phyloP scores from a whole-genome alignment of 2,113 vertebrate species.

The Lota lota region DNA sequence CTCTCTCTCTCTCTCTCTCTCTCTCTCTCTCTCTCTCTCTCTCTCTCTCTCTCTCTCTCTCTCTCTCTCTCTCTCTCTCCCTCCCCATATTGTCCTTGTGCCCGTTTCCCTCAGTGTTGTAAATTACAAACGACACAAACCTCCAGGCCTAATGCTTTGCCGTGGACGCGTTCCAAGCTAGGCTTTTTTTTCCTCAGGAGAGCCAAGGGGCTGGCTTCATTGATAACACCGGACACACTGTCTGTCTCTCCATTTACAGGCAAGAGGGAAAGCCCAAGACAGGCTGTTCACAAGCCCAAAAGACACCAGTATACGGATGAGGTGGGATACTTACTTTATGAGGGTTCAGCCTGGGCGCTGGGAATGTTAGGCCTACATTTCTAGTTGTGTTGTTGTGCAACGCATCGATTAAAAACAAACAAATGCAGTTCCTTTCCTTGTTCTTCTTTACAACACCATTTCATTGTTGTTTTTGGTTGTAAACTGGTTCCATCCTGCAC shows the following conservation, averaged over 20 bases:
- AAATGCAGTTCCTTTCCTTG: no score
- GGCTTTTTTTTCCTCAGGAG: slow-evolving; percentile 50
- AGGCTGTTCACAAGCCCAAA: slow-evolving; percentile 64
- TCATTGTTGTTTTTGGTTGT: no score
- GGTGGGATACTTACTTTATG: slow-evolving; percentile 46
- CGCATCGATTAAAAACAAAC: slow-evolving; percentile 17
- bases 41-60: slow-evolving; percentile 34
- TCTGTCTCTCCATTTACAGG: slow-evolving; percentile 66
- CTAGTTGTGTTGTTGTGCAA: slow-evolving; percentile 16
- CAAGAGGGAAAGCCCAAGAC: slow-evolving; percentile 67
- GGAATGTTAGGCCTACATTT: background rate
- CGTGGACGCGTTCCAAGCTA: slow-evolving; percentile 76
- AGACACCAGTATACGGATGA: slow-evolving; percentile 62
- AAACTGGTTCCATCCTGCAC: no score
- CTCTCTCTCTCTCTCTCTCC: slow-evolving; percentile 19
- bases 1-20: slow-evolving; percentile 45
- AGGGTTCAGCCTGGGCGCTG: slow-evolving; percentile 18
- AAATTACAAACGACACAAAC: slow-evolving; percentile 82
- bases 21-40: slow-evolving; percentile 28
- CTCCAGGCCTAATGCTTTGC: slow-evolving; percentile 77
- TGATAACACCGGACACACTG: slow-evolving; percentile 77
- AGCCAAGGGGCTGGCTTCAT: slow-evolving; percentile 75
- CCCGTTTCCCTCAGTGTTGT: slow-evolving; percentile 79
- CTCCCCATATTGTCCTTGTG: slow-evolving; percentile 76
- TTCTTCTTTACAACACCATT: no score